Evolutionary conservation across 2,888 invertebrate species (phyloP).

Genomic region (Aproaerema taeniolella): DNA sequence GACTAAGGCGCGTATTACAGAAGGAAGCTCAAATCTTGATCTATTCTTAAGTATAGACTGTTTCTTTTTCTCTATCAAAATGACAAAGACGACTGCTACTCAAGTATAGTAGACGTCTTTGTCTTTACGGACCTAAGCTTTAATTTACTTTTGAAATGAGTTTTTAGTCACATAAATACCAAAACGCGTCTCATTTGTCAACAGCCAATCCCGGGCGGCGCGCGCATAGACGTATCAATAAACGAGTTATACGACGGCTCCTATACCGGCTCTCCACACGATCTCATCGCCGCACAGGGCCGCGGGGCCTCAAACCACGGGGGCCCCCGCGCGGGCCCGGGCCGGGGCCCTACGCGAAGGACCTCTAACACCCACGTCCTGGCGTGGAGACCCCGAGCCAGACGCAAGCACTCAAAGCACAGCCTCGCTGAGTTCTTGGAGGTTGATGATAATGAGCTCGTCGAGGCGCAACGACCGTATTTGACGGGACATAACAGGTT

Average conservation of each 20-base stretch:
- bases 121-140: too few species aligned
- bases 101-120: too few species aligned
- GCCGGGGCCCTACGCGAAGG: constrained; percentile 87
- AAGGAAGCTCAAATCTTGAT: too few species aligned
- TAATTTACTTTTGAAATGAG: too few species aligned
- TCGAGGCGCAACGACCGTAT: constrained; percentile 90
- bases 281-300: constrained; percentile 87
- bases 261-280: constrained; percentile 95
- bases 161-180: too few species aligned
- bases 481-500: constrained; percentile 93
- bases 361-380: constrained; percentile 87
- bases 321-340: constrained; percentile 83
- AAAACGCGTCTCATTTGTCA: background rate
- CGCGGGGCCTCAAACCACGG: constrained; percentile 85
- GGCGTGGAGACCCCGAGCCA: constrained; percentile 81
- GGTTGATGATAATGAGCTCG: constrained; percentile 86
- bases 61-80: too few species aligned
- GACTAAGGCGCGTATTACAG: too few species aligned
- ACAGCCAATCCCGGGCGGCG: constrained; percentile 85
- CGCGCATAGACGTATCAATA: constrained; percentile 95
- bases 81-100: too few species aligned
- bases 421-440: constrained; percentile 93
- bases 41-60: too few species aligned
- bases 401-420: constrained; percentile 79
- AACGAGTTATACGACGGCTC: constrained; percentile 97